Conservation (phyloP, 2,113 vertebrate genomes). For the Tenebrosternarchus preto region DNA sequence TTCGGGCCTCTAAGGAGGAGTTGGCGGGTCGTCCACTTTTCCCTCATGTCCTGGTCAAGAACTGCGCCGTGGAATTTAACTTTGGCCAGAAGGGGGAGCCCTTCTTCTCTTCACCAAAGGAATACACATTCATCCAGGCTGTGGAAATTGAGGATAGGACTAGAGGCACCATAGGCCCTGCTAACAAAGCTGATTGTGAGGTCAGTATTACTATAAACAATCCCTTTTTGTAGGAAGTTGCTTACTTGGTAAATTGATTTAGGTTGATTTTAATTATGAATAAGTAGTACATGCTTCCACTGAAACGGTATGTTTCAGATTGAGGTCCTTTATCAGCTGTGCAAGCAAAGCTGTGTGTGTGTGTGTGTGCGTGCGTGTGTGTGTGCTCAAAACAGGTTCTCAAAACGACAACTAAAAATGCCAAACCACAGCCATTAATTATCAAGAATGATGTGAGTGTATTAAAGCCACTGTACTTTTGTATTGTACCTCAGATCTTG, state of each 20-base stretch:
- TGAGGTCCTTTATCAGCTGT: no score
- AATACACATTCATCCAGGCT: slow-evolving; percentile 85
- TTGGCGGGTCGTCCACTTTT: slow-evolving; percentile 82
- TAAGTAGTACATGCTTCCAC: no score
- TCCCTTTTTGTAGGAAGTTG: background rate
- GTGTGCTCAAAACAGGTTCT: no score
- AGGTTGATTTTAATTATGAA: background rate
- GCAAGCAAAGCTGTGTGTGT: no score
- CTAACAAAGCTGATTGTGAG: slow-evolving; percentile 87
- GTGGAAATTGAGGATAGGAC: slow-evolving; percentile 76
- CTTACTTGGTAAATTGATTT: background rate
- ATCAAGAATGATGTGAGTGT: no score
- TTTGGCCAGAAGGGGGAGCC: slow-evolving; percentile 83
- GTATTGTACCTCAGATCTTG: slow-evolving; percentile 82
- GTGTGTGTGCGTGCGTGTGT: no score
- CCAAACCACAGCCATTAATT: no score
- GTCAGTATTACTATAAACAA: slow-evolving; percentile 58
- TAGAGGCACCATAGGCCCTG: slow-evolving; percentile 81
- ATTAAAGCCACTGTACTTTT: background rate
- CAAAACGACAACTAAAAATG: no score
- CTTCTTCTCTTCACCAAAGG: slow-evolving; percentile 78
- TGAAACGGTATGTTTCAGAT: no score
- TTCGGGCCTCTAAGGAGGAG: slow-evolving; percentile 74
- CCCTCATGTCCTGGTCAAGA: slow-evolving; percentile 89
- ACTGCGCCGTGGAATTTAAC: slow-evolving; percentile 90